Evolutionary conservation across 30 jellyfish, hydroid and myxozoan genomes (phyloP).

Genomic region (Turritopsis rubra): DNA sequence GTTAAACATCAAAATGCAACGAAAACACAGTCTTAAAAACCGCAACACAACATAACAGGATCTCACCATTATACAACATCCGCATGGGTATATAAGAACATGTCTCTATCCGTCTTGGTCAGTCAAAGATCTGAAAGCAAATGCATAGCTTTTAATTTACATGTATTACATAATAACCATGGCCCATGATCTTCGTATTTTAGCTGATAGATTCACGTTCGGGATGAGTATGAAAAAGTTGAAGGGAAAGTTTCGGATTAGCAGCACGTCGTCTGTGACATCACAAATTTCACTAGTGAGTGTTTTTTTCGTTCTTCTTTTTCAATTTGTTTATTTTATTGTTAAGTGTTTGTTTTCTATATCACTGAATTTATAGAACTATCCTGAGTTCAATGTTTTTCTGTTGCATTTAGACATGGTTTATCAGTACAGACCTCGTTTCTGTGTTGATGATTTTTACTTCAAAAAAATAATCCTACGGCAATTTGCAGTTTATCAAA

Average conservation of each 20-base stretch:
- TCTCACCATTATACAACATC: neutral
- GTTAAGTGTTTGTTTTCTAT: no score
- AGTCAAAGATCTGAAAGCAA: neutral
- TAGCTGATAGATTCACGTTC: slow-evolving; percentile 1
- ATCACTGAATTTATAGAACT: no score
- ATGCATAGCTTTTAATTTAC: no score
- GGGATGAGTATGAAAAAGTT: slow-evolving; percentile 7
- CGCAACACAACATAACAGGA: neutral
- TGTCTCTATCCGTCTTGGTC: neutral
- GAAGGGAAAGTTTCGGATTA: slow-evolving; percentile 17
- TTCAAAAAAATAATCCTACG: no score
- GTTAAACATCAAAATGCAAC: neutral
- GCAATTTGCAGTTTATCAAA: no score
- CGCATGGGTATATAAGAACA: neutral
- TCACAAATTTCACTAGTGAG: neutral
- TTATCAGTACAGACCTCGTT: no score
- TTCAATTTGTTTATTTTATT: no score
- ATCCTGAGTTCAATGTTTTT: no score
- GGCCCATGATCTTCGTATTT: neutral
- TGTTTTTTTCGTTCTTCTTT: neutral
- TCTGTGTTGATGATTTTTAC: no score
- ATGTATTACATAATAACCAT: no score
- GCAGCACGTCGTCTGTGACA: slow-evolving; percentile 11
- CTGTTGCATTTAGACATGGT: no score
- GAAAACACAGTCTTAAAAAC: neutral